Percentiles rank a stretch among this genome's conserved stretches.
Evolutionary conservation across 2,797 vertebrate species (phyloP).

Genomic region (Hafferia zeledoni): DNA sequence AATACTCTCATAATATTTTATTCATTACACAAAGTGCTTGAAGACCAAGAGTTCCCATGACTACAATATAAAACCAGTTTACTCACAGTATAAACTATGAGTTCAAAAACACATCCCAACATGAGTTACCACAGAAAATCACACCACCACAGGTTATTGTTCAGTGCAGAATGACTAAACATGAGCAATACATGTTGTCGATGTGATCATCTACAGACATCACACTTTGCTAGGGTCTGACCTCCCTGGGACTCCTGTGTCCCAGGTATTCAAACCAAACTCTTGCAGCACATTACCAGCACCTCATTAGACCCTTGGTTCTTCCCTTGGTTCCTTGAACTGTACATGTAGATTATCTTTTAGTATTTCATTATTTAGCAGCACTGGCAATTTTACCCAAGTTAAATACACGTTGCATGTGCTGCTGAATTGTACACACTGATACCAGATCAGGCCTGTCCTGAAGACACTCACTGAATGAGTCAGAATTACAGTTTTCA

Average conservation of each 20-base stretch:
- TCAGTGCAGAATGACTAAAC: not conserved
- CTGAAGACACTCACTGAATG: not conserved
- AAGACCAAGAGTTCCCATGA: constrained; percentile 55
- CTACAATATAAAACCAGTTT: constrained; percentile 35
- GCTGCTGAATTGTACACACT: not conserved
- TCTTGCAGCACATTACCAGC: not conserved
- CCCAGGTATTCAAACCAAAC: not conserved
- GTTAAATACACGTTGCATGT: not conserved
- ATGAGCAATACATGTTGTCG: not conserved
- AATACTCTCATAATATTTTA: constrained; percentile 44
- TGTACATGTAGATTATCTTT: not conserved
- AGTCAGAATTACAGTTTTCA: not conserved
- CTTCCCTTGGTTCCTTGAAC: not conserved
- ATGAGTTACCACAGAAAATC: not conserved
- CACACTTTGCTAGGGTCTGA: not conserved
- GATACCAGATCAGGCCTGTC: not conserved
- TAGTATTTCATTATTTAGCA: not conserved
- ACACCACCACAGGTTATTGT: not conserved
- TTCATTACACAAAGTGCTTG: constrained; percentile 42
- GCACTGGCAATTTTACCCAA: not conserved
- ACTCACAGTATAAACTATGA: not conserved
- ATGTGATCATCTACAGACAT: not conserved
- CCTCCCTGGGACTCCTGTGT: fast-evolving
- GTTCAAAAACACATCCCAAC: not conserved
- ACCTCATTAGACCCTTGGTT: not conserved